These are phyloP conservation scores for Naja naja DNA, from an alignment of 2,113 vertebrate genomes.

Conservation along the genomic window DNA sequence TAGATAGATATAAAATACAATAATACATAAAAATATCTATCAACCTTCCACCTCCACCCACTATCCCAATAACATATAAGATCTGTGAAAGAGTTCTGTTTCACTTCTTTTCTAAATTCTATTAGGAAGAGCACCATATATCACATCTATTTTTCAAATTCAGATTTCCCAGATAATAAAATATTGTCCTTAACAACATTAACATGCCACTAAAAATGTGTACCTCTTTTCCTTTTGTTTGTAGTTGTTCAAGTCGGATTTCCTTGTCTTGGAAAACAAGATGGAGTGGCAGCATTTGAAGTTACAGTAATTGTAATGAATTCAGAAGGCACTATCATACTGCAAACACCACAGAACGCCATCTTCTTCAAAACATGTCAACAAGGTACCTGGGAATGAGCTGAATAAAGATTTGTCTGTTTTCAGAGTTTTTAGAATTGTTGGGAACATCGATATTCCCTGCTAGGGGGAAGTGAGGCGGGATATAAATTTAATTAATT, in stretches of 20 bases:
- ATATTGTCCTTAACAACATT: not conserved
- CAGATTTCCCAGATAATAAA: conserved; percentile 13
- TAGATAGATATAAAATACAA: not conserved
- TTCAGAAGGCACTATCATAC: conserved; percentile 81
- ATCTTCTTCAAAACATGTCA: conserved; percentile 93
- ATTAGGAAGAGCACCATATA: not conserved
- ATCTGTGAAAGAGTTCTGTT: not conserved
- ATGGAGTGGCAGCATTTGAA: conserved; percentile 87
- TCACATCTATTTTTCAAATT: not conserved
- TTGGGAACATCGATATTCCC: not conserved
- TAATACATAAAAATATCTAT: not conserved
- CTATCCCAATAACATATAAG: not conserved
- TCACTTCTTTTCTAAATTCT: not conserved
- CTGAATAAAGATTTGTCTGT: not conserved
- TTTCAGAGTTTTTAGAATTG: not conserved
- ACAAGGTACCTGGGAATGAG: conserved; percentile 74
- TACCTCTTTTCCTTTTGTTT: conserved; percentile 7
- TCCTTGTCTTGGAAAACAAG: conserved; percentile 85
- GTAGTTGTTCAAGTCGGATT: conserved; percentile 87
- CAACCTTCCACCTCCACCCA: not conserved
- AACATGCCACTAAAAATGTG: not conserved
- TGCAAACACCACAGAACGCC: conserved; percentile 85
- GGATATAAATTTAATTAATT: too few species aligned
- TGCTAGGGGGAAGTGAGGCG: too few species aligned
- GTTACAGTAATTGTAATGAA: conserved; percentile 87